Evolutionary conservation across 2,888 invertebrate species (phyloP).

Genomic region (Apantesis nais): DNA sequence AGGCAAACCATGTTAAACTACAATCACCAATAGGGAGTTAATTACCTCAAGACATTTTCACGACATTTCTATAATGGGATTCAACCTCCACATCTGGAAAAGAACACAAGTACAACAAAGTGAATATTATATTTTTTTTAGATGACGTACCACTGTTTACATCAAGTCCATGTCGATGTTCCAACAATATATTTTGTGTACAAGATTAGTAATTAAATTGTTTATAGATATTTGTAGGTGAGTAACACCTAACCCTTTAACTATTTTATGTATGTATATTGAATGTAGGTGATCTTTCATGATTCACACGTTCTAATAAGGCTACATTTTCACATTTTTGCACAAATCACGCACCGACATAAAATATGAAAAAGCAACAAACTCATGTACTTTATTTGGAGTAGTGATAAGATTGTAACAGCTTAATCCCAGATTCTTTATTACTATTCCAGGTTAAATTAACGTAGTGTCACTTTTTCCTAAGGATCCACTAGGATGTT

Average conservation of each 20-base stretch:
- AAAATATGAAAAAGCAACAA: neutral
- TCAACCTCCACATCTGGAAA: slow-evolving; percentile 86
- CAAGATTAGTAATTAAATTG: neutral
- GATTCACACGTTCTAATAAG: neutral
- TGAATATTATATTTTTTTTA: slow-evolving; percentile 77
- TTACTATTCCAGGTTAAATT: too few species aligned
- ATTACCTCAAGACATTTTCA: slow-evolving; percentile 85
- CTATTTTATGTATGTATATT: neutral
- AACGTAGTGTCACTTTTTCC: neutral
- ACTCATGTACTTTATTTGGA: neutral
- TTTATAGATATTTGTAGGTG: neutral
- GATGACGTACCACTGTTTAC: slow-evolving; percentile 81
- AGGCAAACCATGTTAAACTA: slow-evolving; percentile 77
- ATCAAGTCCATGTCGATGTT: slow-evolving; percentile 78
- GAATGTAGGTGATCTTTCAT: neutral
- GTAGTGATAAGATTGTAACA: neutral
- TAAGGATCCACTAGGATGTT: too few species aligned
- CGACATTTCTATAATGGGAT: slow-evolving; percentile 83
- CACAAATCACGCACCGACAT: neutral
- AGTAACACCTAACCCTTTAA: neutral
- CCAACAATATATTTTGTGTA: slow-evolving; percentile 21
- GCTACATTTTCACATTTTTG: neutral
- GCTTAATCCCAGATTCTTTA: too few species aligned
- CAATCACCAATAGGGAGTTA: slow-evolving; percentile 85
- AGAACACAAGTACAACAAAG: slow-evolving; percentile 86